phyloP scores from a whole-genome alignment of 2,113 vertebrate genomes.

The Oriolus oriolus region DNA sequence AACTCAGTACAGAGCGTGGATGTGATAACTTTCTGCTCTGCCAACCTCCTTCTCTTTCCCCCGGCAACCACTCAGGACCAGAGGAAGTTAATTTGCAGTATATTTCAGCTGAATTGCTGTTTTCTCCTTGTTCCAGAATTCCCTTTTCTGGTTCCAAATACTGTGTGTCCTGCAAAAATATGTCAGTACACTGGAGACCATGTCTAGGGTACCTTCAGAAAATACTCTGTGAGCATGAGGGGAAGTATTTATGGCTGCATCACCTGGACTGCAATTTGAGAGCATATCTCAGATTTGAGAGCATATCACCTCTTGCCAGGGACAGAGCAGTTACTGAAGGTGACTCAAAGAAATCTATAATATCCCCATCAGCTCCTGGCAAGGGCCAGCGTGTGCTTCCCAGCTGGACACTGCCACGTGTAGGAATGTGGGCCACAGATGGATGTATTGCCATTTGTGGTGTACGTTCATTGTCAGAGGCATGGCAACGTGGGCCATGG shows the following conservation, averaged over 20 bases:
- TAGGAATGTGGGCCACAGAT: background rate
- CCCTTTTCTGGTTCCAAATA: background rate
- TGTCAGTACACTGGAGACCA: fast-evolving
- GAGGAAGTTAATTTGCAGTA: background rate
- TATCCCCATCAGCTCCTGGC: background rate
- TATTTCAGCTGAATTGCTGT: background rate
- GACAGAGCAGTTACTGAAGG: background rate
- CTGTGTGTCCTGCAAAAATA: background rate
- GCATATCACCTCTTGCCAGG: background rate
- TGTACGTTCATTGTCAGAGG: background rate
- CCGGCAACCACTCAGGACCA: background rate
- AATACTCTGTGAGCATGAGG: background rate
- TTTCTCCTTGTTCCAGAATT: background rate
- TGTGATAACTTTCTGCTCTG: background rate
- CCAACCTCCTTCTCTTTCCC: background rate
- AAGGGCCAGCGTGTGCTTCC: background rate
- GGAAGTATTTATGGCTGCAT: background rate
- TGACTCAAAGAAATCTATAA: background rate
- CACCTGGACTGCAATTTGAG: background rate
- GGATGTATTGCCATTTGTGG: background rate
- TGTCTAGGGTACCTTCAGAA: background rate
- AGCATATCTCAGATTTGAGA: background rate
- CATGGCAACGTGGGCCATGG: fast-evolving
- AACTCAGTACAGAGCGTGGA: background rate
- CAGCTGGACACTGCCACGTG: fast-evolving